Percentiles rank a stretch among this genome's conserved stretches.
These are phyloP conservation scores for Eidolon dupreanum DNA, from an alignment of 2,797 vertebrate species.

Conservation along the genomic window DNA sequence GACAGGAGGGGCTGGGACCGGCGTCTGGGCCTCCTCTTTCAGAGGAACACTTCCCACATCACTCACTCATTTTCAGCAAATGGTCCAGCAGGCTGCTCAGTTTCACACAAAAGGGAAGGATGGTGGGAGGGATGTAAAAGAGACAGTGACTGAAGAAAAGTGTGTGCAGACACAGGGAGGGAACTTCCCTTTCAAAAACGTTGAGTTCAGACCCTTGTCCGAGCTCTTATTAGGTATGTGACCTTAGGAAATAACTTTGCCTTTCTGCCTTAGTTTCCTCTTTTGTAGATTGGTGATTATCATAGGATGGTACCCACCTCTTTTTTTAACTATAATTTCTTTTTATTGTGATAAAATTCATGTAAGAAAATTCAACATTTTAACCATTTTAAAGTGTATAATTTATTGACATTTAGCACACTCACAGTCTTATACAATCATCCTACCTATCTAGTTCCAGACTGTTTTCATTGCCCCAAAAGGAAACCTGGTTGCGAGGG, in stretches of 20 bases:
- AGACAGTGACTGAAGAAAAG: background rate
- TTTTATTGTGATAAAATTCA: background rate
- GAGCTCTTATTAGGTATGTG: background rate
- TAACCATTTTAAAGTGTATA: background rate
- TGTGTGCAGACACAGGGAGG: accelerated
- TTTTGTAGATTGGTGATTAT: background rate
- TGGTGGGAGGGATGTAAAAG: background rate
- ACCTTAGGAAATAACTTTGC: background rate
- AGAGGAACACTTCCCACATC: background rate
- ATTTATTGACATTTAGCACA: background rate
- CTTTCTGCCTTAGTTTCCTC: background rate
- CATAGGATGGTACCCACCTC: background rate
- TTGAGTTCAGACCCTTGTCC: background rate
- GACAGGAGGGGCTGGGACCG: background rate
- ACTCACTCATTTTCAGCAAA: background rate
- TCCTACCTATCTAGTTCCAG: background rate
- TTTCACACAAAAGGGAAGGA: background rate
- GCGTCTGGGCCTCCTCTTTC: background rate
- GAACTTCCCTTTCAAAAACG: background rate
- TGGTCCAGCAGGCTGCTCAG: background rate
- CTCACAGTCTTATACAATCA: background rate
- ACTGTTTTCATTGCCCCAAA: background rate
- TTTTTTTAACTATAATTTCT: background rate
- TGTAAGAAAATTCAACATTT: background rate
- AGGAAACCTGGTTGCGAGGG: background rate